Percentiles rank a stretch among this genome's conserved stretches.
phyloP scores from a whole-genome alignment of 64 coral and sea anemone species.

The Stichodactyla helianthus region DNA sequence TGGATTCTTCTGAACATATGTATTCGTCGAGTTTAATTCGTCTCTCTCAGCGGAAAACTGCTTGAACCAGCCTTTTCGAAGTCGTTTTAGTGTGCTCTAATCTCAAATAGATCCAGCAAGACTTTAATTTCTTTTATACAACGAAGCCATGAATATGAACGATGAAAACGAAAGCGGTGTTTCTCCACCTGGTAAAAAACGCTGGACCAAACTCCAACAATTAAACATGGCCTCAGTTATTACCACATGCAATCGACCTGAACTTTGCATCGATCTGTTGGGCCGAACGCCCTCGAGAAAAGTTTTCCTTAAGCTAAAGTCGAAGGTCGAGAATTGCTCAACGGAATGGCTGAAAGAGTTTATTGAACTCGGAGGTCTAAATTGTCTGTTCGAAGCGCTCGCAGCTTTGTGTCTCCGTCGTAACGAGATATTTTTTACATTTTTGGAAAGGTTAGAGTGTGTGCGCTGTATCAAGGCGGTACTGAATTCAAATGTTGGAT shows the following conservation, averaged over 20 bases:
- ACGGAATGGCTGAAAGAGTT: slow-evolving; percentile 77
- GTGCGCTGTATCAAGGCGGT: slow-evolving; percentile 86
- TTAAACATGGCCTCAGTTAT: neutral
- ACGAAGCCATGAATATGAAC: neutral
- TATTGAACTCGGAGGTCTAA: slow-evolving; percentile 51
- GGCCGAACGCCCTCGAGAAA: slow-evolving; percentile 72
- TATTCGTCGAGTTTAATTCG: neutral
- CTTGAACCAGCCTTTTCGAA: neutral
- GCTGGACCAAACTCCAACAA: neutral
- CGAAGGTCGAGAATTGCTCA: slow-evolving; percentile 56
- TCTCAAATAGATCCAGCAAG: too few species aligned
- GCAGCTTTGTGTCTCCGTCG: slow-evolving; percentile 49
- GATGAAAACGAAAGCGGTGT: neutral
- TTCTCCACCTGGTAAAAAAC: neutral
- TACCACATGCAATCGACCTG: slow-evolving; percentile 36
- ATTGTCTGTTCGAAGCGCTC: slow-evolving; percentile 64
- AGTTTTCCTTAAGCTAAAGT: slow-evolving; percentile 58
- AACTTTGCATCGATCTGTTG: slow-evolving; percentile 62
- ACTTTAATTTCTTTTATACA: neutral
- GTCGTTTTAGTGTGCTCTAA: too few species aligned
- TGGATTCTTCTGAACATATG: neutral
- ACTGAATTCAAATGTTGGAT: slow-evolving; percentile 64
- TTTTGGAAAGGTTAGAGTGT: slow-evolving; percentile 73
- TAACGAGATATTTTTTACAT: slow-evolving; percentile 60
- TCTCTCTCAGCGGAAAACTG: neutral